Conservation (phyloP, 2,113 vertebrate genomes). For the Gopherus flavomarginatus region DNA sequence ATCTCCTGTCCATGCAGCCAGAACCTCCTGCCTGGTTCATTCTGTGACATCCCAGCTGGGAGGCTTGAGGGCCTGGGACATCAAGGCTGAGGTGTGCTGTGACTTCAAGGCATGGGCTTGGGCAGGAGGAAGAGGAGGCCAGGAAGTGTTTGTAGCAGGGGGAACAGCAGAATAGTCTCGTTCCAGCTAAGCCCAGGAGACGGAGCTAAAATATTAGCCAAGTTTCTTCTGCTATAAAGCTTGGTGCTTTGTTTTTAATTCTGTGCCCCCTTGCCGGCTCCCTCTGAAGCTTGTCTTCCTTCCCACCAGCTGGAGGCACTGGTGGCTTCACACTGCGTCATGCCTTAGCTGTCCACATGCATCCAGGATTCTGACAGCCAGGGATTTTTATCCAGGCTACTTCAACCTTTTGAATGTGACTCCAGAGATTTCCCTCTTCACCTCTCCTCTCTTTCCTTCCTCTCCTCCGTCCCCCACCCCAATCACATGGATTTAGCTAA, state of each 20-base stretch:
- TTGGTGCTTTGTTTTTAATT: neutral
- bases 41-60: neutral
- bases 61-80: neutral
- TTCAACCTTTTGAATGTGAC: neutral
- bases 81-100: neutral
- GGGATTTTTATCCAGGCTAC: neutral
- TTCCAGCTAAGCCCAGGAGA: neutral
- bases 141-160: neutral
- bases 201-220: neutral
- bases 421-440: neutral
- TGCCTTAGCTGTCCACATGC: neutral
- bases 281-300: neutral
- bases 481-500: neutral
- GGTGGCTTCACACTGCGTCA: neutral
- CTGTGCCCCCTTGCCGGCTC: neutral
- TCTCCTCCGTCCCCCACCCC: constrained; percentile 34
- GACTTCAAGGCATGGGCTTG: neutral
- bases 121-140: neutral
- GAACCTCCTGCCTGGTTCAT: neutral
- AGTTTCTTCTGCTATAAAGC: neutral
- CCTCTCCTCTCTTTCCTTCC: neutral
- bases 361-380: neutral
- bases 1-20: neutral
- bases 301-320: neutral
- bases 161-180: neutral